These are phyloP conservation scores for Pasiphila rectangulata DNA, from an alignment of 2,888 invertebrate species.

Conservation along the genomic window DNA sequence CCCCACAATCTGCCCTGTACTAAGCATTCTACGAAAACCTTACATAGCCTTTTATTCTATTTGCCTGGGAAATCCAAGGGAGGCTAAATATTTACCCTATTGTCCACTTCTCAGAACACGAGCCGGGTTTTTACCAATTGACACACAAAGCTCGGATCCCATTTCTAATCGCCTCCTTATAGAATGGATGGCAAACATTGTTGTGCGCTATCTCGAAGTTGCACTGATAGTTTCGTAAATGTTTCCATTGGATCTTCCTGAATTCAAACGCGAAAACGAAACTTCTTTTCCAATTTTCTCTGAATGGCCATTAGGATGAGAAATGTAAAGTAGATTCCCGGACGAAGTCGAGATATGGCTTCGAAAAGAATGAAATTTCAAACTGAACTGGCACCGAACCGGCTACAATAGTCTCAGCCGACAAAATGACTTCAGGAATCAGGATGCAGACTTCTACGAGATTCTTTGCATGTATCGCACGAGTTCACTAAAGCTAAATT, in stretches of 20 bases:
- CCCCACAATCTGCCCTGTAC: slow-evolving; percentile 54
- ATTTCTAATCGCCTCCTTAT: slow-evolving; percentile 28
- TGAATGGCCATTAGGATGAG: slow-evolving; percentile 80
- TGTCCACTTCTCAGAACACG: slow-evolving; percentile 3
- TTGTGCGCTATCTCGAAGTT: slow-evolving; percentile 46
- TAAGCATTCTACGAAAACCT: slow-evolving; percentile 52
- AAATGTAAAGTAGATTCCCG: slow-evolving; percentile 79
- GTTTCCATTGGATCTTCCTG: slow-evolving; percentile 51
- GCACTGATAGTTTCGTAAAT: slow-evolving; percentile 51
- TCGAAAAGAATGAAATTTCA: slow-evolving; percentile 76
- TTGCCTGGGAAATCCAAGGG: slow-evolving; percentile 28
- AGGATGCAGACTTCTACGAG: slow-evolving; percentile 48
- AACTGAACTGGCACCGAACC: slow-evolving; percentile 62
- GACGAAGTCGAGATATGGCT: slow-evolving; percentile 76
- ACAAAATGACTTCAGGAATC: slow-evolving; percentile 53
- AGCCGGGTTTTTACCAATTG: slow-evolving; percentile 1
- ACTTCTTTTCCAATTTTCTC: slow-evolving; percentile 80
- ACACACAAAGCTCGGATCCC: slow-evolving; percentile 1
- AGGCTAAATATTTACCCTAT: slow-evolving; percentile 21
- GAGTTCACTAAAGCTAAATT: slow-evolving; percentile 26
- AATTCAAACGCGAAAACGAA: slow-evolving; percentile 66
- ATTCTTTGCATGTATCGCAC: slow-evolving; percentile 50
- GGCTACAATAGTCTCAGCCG: slow-evolving; percentile 43
- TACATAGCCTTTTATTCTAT: slow-evolving; percentile 42
- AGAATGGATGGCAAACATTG: slow-evolving; percentile 36